Percentiles rank a stretch among this genome's conserved stretches.
Evolutionary conservation across 2,888 invertebrate species (phyloP).

Genomic region (Sarcophaga caerulescens): DNA sequence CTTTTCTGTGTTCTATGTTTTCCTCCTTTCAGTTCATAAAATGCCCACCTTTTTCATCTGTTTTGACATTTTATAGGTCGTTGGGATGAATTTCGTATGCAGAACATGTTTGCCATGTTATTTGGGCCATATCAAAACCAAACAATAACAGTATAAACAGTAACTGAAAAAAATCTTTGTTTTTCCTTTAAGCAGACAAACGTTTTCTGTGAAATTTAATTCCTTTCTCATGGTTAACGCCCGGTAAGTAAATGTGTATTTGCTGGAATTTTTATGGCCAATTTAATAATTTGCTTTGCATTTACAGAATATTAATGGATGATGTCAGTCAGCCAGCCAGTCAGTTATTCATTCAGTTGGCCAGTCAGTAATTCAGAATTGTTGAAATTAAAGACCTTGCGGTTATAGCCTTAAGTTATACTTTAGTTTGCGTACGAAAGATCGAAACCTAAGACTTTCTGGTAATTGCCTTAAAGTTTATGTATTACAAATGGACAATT

Average conservation of each 20-base stretch:
- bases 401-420: constrained; percentile 21
- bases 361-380: not conserved
- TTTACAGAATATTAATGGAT: constrained; percentile 57
- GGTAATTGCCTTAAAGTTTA: too few relatives aligned
- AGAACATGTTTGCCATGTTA: constrained; percentile 64
- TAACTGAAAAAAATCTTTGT: constrained; percentile 39
- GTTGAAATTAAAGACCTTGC: constrained; percentile 14
- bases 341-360: not conserved
- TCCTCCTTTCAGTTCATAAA: not conserved
- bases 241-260: constrained; percentile 45
- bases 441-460: too few relatives aligned
- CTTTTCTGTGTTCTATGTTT: not conserved
- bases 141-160: not conserved
- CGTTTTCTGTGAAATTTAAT: constrained; percentile 25
- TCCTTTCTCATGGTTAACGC: constrained; percentile 13
- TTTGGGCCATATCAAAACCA: constrained; percentile 48
- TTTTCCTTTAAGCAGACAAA: constrained; percentile 29
- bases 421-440: not conserved
- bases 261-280: constrained; percentile 59
- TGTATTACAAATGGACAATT: too few relatives aligned
- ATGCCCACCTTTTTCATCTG: constrained; percentile 39
- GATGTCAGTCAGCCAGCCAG: not conserved
- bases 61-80: constrained; percentile 35
- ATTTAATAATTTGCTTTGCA: constrained; percentile 63
- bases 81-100: constrained; percentile 58